Conservation (phyloP, 2,888 invertebrate genomes). For the Melanostoma mellinum region DNA sequence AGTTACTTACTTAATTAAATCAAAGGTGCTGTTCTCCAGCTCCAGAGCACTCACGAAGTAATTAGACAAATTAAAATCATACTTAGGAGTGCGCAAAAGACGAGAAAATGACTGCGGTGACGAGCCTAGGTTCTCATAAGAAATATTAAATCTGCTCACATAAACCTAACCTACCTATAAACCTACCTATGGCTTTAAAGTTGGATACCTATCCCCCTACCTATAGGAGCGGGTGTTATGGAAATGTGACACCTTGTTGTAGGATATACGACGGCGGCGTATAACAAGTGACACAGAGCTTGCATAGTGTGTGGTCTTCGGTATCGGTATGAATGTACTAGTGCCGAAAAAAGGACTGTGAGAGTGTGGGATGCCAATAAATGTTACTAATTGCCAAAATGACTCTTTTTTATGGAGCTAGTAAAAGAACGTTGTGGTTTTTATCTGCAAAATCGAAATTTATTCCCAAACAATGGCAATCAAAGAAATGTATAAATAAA, state of each 20-base stretch:
- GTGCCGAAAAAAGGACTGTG: background rate
- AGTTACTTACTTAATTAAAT: conserved; percentile 72
- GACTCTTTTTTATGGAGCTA: conserved; percentile 64
- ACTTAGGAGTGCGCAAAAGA: conserved; percentile 30
- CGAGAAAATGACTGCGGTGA: conserved; percentile 4
- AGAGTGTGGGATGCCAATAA: conserved; percentile 47
- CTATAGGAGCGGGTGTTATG: conserved; percentile 44
- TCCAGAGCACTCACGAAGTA: conserved; percentile 58
- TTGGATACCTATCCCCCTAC: conserved; percentile 23
- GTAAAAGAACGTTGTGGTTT: conserved; percentile 58
- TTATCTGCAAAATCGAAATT: conserved; percentile 68
- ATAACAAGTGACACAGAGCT: conserved; percentile 29
- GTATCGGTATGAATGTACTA: background rate
- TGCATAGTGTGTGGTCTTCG: conserved; percentile 58
- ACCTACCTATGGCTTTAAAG: conserved; percentile 8
- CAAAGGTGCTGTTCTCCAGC: conserved; percentile 59
- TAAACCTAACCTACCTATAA: background rate
- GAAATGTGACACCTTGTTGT: conserved; percentile 53
- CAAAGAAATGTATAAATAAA: conserved; percentile 27
- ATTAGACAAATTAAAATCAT: conserved; percentile 73
- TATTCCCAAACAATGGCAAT: conserved; percentile 51
- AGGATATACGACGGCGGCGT: conserved; percentile 12
- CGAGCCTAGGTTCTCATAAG: conserved; percentile 56
- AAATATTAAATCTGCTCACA: conserved; percentile 44
- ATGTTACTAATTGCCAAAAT: conserved; percentile 70